Evolutionary conservation across 2,797 vertebrate species (phyloP), one percentile per base, ranked within the genome.

Genomic region (Nyctibius grandis): DNA sequence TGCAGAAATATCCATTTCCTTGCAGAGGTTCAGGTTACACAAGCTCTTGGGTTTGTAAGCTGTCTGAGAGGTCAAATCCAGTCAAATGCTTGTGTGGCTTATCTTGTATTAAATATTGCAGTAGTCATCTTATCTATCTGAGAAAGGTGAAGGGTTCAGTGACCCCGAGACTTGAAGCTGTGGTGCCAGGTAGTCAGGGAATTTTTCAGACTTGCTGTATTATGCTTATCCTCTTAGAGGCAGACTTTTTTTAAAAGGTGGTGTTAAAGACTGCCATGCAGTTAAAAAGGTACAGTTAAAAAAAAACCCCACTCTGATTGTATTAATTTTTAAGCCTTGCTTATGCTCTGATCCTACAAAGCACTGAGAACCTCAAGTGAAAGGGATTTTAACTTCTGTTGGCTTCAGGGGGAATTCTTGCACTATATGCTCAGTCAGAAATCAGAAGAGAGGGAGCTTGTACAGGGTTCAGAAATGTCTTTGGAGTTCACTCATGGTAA

Each of bases 71-170:
- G 96, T 95, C 94, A 97, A 96, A 96, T 67, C 72, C 86, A 95
- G 96, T 93, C 96, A 97, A 95, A 97, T 91, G 61, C 86, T 92
- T 94, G 69, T 95, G 90, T 91, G 72, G 88, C 87, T 95, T 96
- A 96, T 93, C 95, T 97, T 89, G 51, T 89, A 85, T 96, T 96
- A 96, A 95, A 95, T 97, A 94, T 94, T 96, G 91, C 87, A 91
- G 84, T 77, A 96, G 93, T 94, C 91, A 92, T 93, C 91, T 97
- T 96, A 96, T 96, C 91, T 95, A 75, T 89, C 76, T 93, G 88
- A 93, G 81, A 92, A 89, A 95, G 88, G 95, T 96, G 84, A 96
- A 94, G 59, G 65, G 93, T 95, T 96, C 89, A 29, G 47, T 94
- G 94, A 97, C 81, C 94, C 57, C 1, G 0, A 54, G 93, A 85